Percentiles rank a stretch among this genome's conserved stretches.
phyloP scores from a whole-genome alignment of 2,113 vertebrate species.

The Microtus richardsoni region DNA sequence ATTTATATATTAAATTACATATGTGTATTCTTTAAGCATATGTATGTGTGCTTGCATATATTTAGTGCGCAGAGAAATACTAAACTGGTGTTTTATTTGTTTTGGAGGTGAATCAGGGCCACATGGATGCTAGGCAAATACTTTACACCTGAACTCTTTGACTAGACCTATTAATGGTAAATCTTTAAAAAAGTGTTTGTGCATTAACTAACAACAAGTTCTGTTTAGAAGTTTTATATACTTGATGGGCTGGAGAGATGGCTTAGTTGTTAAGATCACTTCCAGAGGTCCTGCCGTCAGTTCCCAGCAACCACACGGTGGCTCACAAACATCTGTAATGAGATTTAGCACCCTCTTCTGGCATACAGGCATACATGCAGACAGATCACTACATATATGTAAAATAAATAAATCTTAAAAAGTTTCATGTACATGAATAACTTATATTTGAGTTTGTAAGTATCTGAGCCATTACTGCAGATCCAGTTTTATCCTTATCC shows the following conservation, averaged over 20 bases:
- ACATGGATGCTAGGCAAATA: neutral
- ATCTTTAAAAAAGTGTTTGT: conserved; percentile 34
- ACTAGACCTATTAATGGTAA: neutral
- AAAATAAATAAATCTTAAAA: neutral
- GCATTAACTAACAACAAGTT: neutral
- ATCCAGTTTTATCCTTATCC: neutral
- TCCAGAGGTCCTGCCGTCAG: too few species aligned
- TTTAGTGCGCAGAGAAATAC: neutral
- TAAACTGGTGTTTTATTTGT: neutral
- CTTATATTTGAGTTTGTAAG: conserved; percentile 5
- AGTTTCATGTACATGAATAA: neutral
- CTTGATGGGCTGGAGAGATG: neutral
- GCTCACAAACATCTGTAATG: too few species aligned
- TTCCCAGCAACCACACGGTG: too few species aligned
- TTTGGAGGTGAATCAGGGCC: neutral
- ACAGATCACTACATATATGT: too few species aligned
- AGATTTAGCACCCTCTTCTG: too few species aligned
- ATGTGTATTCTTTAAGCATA: neutral
- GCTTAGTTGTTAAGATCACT: too few species aligned
- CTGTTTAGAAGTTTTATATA: neutral
- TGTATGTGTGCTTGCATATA: neutral
- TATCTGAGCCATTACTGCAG: neutral
- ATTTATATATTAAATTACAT: neutral
- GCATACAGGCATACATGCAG: too few species aligned
- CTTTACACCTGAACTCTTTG: neutral